Evolutionary conservation across 2,888 invertebrate genomes (phyloP), one percentile per base, ranked within the genome.

Genomic region (Congeria kusceri): DNA sequence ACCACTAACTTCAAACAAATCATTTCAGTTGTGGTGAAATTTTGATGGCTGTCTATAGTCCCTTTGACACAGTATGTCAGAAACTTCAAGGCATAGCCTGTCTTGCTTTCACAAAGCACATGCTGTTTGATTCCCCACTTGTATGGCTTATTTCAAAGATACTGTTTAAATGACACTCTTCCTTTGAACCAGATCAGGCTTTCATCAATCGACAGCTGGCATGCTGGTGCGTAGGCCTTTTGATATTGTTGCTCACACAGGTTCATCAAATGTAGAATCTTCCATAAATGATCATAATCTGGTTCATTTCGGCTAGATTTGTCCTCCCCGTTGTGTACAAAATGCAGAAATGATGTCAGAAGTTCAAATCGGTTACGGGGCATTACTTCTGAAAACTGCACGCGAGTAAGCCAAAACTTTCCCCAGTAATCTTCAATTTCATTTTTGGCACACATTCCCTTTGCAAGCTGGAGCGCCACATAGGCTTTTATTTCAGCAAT

Each of bases 121-220:
- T 53, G 76, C 27, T 29, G n/a, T 65, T 70, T 76, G 23, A 76
- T 53, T 15, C 70, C 72, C 66, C 65, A 72, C 39, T 28, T 65
- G 3, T 3, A 23, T 56, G 69, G 75, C 29, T 75, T 75, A n/a
- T 49, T 32, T n/a, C 73, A 68, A 20, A 78, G 11, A 58, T 78
- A 78, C 32, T 78, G 78, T n/a, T n/a, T n/a, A n/a, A n/a, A n/a
- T n/a, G 18, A 29, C 25, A 78, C 13, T 23, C 69, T 61, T 1
- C 73, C 73, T 64, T 78, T 78, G 78, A 78, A 78, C 18, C 61
- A 59, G n/a, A 67, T 63, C 77, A 65, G 70, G n/a, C 53, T 39
- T 27, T 77, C 71, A 44, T 77, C 77, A 18, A 77, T 66, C 7
- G 71, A 59, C 20, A 78, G 29, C 23, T 64, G 39, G 11, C 49